phyloP scores from a whole-genome alignment of 2,888 invertebrate genomes.

The Melinaea menophilus region DNA sequence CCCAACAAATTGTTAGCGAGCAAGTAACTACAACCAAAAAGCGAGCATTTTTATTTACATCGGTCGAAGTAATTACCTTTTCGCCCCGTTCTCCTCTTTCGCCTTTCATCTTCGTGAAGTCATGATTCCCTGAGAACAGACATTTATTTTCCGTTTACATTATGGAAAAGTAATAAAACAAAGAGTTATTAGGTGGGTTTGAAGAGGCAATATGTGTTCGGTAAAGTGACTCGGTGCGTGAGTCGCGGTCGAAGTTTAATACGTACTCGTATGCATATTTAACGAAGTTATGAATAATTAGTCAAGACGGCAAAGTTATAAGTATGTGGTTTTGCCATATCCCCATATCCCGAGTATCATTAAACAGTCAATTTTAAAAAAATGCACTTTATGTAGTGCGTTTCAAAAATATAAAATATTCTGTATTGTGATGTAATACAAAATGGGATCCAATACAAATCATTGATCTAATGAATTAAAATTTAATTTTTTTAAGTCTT shows the following conservation, averaged over 20 bases:
- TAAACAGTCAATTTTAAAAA: background rate
- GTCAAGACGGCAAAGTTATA: slow-evolving; percentile 19
- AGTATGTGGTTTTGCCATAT: slow-evolving; percentile 13
- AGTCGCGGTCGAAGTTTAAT: slow-evolving; percentile 26
- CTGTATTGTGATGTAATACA: too few species aligned
- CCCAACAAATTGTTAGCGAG: slow-evolving; percentile 21
- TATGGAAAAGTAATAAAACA: slow-evolving; percentile 47
- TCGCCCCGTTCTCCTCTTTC: slow-evolving; percentile 61
- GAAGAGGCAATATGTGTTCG: slow-evolving; percentile 28
- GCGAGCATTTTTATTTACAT: slow-evolving; percentile 27
- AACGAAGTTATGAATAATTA: slow-evolving; percentile 29
- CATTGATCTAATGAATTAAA: too few species aligned
- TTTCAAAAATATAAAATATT: too few species aligned
- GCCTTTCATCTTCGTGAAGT: slow-evolving; percentile 42
- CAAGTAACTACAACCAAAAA: slow-evolving; percentile 20
- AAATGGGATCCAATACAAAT: too few species aligned
- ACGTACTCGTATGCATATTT: slow-evolving; percentile 26
- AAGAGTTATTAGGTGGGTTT: slow-evolving; percentile 38
- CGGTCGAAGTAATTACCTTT: slow-evolving; percentile 58
- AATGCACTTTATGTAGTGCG: background rate
- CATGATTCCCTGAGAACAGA: slow-evolving; percentile 52
- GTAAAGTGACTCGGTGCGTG: slow-evolving; percentile 27
- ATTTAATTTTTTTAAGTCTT: too few species aligned
- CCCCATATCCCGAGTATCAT: slow-evolving; percentile 14
- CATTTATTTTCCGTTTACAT: slow-evolving; percentile 43